phyloP scores from a whole-genome alignment of 92 coral and sea anemone genomes.

The Nematostella vectensis region DNA sequence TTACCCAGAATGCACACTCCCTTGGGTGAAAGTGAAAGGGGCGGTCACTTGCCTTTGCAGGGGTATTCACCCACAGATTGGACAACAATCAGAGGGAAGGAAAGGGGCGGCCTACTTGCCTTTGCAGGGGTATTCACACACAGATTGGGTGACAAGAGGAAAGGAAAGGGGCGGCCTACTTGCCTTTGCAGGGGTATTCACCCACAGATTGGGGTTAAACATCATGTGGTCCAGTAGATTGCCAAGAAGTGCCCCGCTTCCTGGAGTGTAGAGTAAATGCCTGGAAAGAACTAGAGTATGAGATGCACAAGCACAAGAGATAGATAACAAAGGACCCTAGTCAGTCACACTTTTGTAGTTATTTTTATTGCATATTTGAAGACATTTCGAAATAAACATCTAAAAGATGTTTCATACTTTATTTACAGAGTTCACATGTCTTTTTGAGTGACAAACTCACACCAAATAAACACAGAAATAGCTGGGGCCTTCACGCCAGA shows the following conservation, averaged over 20 bases:
- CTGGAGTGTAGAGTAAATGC: constrained; percentile 57
- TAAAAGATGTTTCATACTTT: too few species aligned
- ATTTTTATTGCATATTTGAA: too few species aligned
- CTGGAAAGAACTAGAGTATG: constrained; percentile 17
- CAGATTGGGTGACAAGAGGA: neutral
- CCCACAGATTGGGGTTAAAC: constrained; percentile 92
- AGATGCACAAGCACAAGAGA: neutral
- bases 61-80: neutral
- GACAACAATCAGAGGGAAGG: neutral
- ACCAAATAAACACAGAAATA: too few species aligned
- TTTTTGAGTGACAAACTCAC: too few species aligned
- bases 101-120: too few species aligned
- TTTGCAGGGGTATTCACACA: too few species aligned
- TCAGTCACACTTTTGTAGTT: too few species aligned
- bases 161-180: too few species aligned
- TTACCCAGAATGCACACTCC: neutral
- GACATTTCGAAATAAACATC: too few species aligned
- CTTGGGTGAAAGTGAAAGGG: neutral
- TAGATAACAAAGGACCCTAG: neutral
- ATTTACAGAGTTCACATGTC: too few species aligned
- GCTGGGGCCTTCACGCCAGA: too few species aligned
- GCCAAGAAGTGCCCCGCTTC: constrained; percentile 77
- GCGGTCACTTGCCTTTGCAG: too few species aligned
- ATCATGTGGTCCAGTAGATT: constrained; percentile 81
- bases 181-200: constrained; percentile 85